Base-by-base conservation (phyloP, 2,888 invertebrate species). In the Scaptomyza tumidula region DNA sequence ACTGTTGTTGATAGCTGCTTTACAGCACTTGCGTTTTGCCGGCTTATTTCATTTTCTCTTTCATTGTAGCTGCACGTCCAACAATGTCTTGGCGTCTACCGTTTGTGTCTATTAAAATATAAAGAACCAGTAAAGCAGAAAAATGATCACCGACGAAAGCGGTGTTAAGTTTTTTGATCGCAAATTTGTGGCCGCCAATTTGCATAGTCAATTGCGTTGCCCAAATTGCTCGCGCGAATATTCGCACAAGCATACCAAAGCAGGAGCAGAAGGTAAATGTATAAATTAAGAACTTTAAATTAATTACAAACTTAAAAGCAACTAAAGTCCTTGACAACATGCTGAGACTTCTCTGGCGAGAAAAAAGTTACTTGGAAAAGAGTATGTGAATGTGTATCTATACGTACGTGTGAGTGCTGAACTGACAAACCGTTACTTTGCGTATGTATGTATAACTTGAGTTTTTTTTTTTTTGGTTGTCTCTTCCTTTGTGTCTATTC, bases 161-260 rank as follows among this genome's bases (percentile, higher is more conserved):
- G 55, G 56, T 13, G 50, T 73, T 0, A 81, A 80, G 58, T 69
- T 87, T 1, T 91, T 91, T 27, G 91, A 90, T 72, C 85, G 78
- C 16, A 86, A 87, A 46, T 91, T 90, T 66, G 82, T 90, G 55
- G 85, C 88, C 1, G 62, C 72, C 1, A 76, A 88, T 37, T 71
- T 90, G 45, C 79, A 80, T 4, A 81, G 72, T 61, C 60, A 78
- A 24, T 57, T 83, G 10, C 73, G 82, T 9, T 91, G 91, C 61
- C 84, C 82, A 11, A 90, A 89, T 49, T 91, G 91, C 53, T 56
- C 53, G 2, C 72, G 54, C 49, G 80, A 81, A 39, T 91, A 76
- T 71, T 78, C 84, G 3, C 60, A 55, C 19, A 58, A 29, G 4
- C 59, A 65, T 53, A 6, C 6, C 49, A 67, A 55, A 9, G n/a